Percentiles rank a stretch among this genome's conserved stretches.
Evolutionary conservation across 2,797 vertebrate species (phyloP).

Genomic region (Prionace glauca): DNA sequence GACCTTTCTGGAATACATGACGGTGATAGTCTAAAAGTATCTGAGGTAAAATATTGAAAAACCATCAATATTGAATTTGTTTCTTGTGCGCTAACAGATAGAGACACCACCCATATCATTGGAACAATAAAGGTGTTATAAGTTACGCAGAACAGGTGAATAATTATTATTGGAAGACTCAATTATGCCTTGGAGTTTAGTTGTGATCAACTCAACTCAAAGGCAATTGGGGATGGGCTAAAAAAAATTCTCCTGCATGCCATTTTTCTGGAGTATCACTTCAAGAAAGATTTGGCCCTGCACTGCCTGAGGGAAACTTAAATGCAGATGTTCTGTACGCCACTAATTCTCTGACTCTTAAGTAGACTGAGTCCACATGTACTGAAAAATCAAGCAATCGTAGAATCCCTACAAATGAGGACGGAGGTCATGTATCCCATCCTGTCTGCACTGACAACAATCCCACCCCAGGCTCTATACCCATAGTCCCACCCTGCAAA

Average conservation of each 20-base stretch:
- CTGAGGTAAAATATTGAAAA: constrained; percentile 48
- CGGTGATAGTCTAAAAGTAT: constrained; percentile 49
- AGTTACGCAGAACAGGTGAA: neutral
- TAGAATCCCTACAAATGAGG: too few species aligned
- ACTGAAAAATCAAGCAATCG: too few species aligned
- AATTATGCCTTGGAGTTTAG: neutral
- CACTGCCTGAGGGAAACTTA: neutral
- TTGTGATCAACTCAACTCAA: too few species aligned
- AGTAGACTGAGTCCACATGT: too few species aligned
- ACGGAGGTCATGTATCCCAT: too few species aligned
- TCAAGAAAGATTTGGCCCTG: neutral
- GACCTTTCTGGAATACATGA: constrained; percentile 55
- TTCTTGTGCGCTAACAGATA: neutral
- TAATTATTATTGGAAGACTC: neutral
- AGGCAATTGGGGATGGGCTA: too few species aligned
- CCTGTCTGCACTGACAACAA: too few species aligned
- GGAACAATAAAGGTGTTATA: neutral
- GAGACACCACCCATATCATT: neutral
- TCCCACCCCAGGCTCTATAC: too few species aligned
- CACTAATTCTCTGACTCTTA: too few species aligned
- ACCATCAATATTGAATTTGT: neutral
- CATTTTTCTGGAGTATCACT: neutral
- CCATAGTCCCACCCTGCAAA: too few species aligned
- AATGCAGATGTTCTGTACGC: too few species aligned
- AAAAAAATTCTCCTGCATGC: neutral